Conservation (phyloP, 2,888 invertebrate genomes). For the Patella pellucida region DNA sequence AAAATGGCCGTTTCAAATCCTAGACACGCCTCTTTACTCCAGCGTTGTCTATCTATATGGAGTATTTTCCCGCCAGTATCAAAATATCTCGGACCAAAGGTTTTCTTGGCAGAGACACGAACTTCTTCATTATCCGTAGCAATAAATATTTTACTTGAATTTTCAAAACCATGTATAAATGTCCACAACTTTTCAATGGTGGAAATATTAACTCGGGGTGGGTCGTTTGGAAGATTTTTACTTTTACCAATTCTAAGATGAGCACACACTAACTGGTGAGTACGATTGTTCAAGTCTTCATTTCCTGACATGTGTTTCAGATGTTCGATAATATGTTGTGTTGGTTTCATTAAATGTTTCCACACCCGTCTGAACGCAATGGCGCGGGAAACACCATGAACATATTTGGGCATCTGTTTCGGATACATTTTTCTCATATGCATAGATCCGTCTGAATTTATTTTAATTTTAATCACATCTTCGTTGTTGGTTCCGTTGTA, state of each 20-base stretch:
- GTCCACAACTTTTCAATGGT: constrained; percentile 18
- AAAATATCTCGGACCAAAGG: constrained; percentile 13
- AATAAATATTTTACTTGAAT: constrained; percentile 16
- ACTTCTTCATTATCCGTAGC: constrained; percentile 21
- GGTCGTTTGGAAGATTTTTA: constrained; percentile 18
- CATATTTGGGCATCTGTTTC: too few species aligned
- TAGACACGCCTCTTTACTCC: background rate
- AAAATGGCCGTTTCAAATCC: constrained; percentile 28
- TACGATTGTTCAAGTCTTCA: too few species aligned
- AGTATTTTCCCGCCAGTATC: constrained; percentile 15
- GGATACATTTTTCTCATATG: too few species aligned
- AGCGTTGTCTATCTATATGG: constrained; percentile 25
- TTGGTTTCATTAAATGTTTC: too few species aligned
- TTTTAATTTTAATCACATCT: too few species aligned
- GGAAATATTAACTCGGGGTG: constrained; percentile 13
- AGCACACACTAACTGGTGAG: constrained; percentile 18
- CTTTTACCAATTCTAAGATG: constrained; percentile 28
- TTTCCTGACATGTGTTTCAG: too few species aligned
- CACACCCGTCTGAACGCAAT: too few species aligned
- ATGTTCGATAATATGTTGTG: too few species aligned
- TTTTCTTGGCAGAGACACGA: background rate
- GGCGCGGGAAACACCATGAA: too few species aligned
- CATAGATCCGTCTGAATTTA: too few species aligned
- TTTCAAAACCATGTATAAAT: constrained; percentile 14
- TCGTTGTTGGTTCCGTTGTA: too few species aligned